Evolutionary conservation across 2,888 invertebrate genomes (phyloP).

Genomic region (Taenaris catops): DNA sequence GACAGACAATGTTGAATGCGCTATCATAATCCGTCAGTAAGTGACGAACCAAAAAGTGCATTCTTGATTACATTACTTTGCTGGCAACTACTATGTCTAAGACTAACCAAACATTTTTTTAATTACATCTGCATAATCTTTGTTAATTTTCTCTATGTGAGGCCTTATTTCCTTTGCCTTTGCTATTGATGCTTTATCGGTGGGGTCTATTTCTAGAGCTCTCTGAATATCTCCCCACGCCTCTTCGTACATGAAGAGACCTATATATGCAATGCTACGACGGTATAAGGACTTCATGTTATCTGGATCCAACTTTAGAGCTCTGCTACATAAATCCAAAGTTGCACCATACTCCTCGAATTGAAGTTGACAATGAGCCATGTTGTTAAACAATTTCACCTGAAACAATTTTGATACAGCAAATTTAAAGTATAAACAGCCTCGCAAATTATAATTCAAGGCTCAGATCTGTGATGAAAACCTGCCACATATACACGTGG

Average conservation of each 20-base stretch:
- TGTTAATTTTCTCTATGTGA: conserved; percentile 80
- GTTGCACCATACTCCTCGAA: conserved; percentile 83
- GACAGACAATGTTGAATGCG: too few species aligned
- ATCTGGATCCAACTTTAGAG: conserved; percentile 85
- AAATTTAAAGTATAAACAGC: too few species aligned
- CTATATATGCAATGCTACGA: conserved; percentile 86
- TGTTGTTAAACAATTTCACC: conserved; percentile 87
- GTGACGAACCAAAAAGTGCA: neutral
- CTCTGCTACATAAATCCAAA: conserved; percentile 85
- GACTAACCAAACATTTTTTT: conserved; percentile 75
- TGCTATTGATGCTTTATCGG: conserved; percentile 81
- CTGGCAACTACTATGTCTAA: neutral
- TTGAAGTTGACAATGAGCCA: conserved; percentile 89
- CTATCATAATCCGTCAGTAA: too few species aligned
- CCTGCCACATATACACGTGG: too few species aligned
- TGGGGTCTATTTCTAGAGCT: conserved; percentile 80
- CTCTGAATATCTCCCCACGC: conserved; percentile 81
- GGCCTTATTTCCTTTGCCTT: conserved; percentile 78
- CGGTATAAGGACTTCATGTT: conserved; percentile 95
- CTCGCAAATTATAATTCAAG: neutral
- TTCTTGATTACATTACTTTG: neutral
- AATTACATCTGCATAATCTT: conserved; percentile 78
- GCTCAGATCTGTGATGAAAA: too few species aligned
- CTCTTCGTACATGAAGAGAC: conserved; percentile 82
- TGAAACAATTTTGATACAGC: conserved; percentile 35